phyloP scores from a whole-genome alignment of 2,113 vertebrate genomes.

The Eulacestoma nigropectus region DNA sequence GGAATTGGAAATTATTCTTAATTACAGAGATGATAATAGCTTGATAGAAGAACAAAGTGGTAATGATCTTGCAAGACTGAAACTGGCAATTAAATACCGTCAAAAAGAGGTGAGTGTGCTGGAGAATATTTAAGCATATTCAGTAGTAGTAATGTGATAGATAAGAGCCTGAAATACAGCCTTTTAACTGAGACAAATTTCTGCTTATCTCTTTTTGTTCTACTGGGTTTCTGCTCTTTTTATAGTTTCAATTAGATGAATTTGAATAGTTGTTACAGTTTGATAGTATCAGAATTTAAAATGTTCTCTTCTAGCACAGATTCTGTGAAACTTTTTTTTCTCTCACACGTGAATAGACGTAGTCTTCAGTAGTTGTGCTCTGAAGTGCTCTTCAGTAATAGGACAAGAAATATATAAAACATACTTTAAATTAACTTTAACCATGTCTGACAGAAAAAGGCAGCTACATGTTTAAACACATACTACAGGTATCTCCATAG shows the following conservation, averaged over 20 bases:
- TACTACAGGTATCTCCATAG: neutral
- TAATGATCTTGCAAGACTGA: conserved; percentile 91
- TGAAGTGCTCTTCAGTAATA: neutral
- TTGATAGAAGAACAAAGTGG: conserved; percentile 84
- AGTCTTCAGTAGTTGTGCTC: neutral
- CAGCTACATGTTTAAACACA: neutral
- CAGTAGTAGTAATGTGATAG: neutral
- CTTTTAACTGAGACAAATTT: conserved; percentile 15
- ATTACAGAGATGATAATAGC: conserved; percentile 89
- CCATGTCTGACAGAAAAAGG: neutral
- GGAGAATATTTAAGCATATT: conserved; percentile 16
- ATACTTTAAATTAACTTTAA: neutral
- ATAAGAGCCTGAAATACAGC: conserved; percentile 13
- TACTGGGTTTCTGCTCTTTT: neutral
- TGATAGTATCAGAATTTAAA: neutral
- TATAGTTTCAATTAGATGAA: neutral
- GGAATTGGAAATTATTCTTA: conserved; percentile 94
- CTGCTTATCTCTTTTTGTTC: neutral
- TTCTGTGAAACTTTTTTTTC: neutral
- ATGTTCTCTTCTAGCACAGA: neutral
- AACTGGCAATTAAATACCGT: conserved; percentile 94
- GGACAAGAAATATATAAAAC: neutral
- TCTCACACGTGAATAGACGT: neutral
- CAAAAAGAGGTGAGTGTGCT: conserved; percentile 91
- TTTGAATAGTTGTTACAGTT: neutral